These are phyloP conservation scores for Podilymbus podiceps DNA, from an alignment of 2,113 vertebrate species.

Conservation along the genomic window DNA sequence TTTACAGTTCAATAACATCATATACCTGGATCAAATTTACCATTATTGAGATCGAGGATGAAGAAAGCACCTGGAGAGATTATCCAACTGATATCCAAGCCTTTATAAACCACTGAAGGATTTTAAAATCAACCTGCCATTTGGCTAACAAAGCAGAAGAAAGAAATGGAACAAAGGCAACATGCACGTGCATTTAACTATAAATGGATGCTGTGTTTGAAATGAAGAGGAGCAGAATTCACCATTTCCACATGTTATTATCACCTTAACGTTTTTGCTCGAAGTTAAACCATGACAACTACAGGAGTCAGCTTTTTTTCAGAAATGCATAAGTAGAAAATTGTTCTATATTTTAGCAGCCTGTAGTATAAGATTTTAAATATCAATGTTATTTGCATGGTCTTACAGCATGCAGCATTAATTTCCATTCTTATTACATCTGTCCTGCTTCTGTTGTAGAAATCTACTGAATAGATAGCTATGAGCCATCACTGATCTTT, in stretches of 20 bases:
- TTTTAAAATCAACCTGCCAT: not conserved
- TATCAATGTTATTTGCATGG: not conserved
- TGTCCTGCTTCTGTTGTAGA: not conserved
- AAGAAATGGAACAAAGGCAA: not conserved
- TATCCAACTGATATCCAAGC: not conserved
- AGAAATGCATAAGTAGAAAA: not conserved
- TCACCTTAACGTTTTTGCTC: not conserved
- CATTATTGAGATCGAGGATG: not conserved
- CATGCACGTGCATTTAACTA: not conserved
- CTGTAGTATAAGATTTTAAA: not conserved
- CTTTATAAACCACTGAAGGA: not conserved
- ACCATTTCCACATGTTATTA: not conserved
- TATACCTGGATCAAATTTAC: not conserved
- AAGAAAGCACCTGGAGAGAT: not conserved
- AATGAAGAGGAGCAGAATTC: not conserved
- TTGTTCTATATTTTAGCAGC: not conserved
- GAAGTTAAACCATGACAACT: not conserved
- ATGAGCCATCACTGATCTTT: not conserved
- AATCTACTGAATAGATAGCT: not conserved
- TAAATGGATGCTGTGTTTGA: not conserved
- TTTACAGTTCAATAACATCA: not conserved
- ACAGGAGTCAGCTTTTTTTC: not conserved
- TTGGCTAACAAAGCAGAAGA: not conserved
- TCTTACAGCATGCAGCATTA: not conserved
- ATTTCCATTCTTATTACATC: not conserved